Conservation (phyloP, 2,888 invertebrate genomes). For the Uropetala carovei region DNA sequence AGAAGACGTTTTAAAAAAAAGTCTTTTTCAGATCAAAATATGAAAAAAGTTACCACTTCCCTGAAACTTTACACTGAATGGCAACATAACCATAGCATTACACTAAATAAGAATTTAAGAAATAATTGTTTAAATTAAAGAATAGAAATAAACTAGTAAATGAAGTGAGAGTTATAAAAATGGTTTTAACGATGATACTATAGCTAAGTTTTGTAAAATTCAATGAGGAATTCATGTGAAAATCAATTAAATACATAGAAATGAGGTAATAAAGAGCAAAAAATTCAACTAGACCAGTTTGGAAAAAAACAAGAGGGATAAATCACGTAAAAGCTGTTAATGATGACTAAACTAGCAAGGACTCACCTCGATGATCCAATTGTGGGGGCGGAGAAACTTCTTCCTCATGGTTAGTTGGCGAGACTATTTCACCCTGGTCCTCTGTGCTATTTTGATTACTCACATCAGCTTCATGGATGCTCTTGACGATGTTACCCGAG, state of each 20-base stretch:
- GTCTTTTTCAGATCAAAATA: not conserved
- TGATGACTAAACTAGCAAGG: too few species aligned
- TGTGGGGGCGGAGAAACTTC: conserved; percentile 36
- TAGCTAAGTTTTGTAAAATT: not conserved
- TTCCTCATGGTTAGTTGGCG: conserved; percentile 42
- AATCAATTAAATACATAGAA: not conserved
- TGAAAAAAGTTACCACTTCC: not conserved
- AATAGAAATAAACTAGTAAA: too few species aligned
- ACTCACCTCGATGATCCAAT: conserved; percentile 14
- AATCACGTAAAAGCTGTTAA: too few species aligned
- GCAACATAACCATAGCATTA: too few species aligned
- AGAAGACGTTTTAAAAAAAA: too few species aligned
- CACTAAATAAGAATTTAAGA: too few species aligned
- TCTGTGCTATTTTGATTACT: not conserved
- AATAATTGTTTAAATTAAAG: too few species aligned
- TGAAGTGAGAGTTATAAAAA: too few species aligned
- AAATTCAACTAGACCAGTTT: too few species aligned
- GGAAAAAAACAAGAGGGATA: too few species aligned
- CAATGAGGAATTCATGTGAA: not conserved
- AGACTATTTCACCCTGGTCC: conserved; percentile 22
- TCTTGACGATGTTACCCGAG: conserved; percentile 70
- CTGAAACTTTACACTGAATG: not conserved
- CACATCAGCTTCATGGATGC: conserved; percentile 68
- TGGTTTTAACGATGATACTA: too few species aligned
- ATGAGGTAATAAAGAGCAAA: not conserved